phyloP scores from a whole-genome alignment of 2,113 vertebrate genomes.

The Seriola quinqueradiata region DNA sequence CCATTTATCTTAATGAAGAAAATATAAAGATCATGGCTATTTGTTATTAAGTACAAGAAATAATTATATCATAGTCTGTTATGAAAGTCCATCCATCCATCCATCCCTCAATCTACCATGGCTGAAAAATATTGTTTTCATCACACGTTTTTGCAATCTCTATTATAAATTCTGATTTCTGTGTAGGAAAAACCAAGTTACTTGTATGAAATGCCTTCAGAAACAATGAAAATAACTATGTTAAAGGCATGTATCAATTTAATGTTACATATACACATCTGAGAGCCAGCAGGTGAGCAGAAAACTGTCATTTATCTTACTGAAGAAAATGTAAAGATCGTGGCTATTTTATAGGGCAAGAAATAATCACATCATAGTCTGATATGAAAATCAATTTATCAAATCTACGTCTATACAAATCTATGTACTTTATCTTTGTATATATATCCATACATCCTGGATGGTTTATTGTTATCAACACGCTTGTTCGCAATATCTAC shows the following conservation, averaged over 20 bases:
- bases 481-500: no score
- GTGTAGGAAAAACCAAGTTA: neutral
- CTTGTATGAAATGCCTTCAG: neutral
- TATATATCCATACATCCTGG: no score
- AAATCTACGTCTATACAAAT: no score
- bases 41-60: neutral
- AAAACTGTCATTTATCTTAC: no score
- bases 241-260: neutral
- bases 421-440: no score
- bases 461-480: no score
- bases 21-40: neutral
- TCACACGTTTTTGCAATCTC: neutral
- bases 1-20: neutral
- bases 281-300: neutral
- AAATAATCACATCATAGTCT: no score
- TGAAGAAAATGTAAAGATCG: no score
- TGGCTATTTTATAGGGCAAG: no score
- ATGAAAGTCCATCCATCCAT: neutral
- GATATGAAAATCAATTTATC: no score
- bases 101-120: neutral
- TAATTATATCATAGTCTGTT: neutral
- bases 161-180: neutral
- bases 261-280: neutral
- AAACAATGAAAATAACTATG: neutral
- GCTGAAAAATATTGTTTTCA: neutral